These are phyloP conservation scores for Eulithis prunata DNA, from an alignment of 2,888 invertebrate species.

Conservation along the genomic window DNA sequence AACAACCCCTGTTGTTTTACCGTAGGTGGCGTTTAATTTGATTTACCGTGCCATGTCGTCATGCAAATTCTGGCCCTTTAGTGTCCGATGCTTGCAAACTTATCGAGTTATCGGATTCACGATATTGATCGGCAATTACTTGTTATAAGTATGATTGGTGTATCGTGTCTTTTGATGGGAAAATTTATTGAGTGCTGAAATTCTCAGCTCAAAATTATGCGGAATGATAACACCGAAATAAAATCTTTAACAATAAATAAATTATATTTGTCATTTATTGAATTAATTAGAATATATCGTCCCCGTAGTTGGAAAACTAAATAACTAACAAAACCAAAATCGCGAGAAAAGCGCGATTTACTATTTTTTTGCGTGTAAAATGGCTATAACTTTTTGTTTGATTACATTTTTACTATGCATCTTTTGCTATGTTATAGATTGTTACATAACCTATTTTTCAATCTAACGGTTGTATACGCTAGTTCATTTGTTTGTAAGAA, in stretches of 20 bases:
- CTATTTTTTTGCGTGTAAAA: too few relatives aligned
- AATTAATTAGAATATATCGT: too few relatives aligned
- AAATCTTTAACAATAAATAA: not conserved
- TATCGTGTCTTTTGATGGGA: constrained; percentile 20
- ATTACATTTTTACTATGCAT: too few relatives aligned
- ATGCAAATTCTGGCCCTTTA: constrained; percentile 50
- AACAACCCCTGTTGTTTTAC: constrained; percentile 44
- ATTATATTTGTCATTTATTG: too few relatives aligned
- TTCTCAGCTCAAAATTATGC: not conserved
- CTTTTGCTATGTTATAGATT: too few relatives aligned
- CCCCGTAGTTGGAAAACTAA: too few relatives aligned
- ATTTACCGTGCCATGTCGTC: constrained; percentile 49
- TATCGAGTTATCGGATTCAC: constrained; percentile 30
- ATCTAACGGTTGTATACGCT: too few relatives aligned
- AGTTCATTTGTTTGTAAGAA: too few relatives aligned
- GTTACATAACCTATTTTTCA: too few relatives aligned
- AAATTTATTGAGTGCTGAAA: constrained; percentile 6
- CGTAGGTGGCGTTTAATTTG: constrained; percentile 57
- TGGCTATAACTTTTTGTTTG: too few relatives aligned
- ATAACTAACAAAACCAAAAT: too few relatives aligned
- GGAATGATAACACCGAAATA: not conserved
- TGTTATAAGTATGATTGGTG: constrained; percentile 30
- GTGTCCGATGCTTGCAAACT: constrained; percentile 37
- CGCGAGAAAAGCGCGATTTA: too few relatives aligned
- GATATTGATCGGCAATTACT: constrained; percentile 33